phyloP scores from a whole-genome alignment of 2,797 vertebrate genomes.

The Anolis apletophallus region DNA sequence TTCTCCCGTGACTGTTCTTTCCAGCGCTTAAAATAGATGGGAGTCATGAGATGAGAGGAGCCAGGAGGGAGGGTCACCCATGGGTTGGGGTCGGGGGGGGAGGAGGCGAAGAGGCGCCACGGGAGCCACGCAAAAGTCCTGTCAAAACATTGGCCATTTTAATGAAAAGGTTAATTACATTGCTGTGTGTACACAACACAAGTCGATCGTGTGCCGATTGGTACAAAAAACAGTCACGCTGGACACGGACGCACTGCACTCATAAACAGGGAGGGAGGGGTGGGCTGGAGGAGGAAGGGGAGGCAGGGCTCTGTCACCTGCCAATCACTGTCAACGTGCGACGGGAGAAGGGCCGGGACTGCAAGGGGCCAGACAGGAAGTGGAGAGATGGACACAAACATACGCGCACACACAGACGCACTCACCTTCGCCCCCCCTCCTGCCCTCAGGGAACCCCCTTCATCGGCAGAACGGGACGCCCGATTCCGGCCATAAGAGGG shows the following conservation, averaged over 20 bases:
- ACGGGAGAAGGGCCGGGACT: too few species aligned
- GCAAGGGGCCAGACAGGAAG: too few species aligned
- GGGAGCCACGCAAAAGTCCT: background rate
- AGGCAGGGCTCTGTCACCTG: background rate
- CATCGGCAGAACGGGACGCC: too few species aligned
- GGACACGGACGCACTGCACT: constrained; percentile 3
- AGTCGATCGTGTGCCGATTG: constrained; percentile 67
- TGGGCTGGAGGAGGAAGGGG: background rate
- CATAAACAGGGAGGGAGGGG: constrained; percentile 4
- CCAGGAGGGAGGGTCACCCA: too few species aligned
- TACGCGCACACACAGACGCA: too few species aligned
- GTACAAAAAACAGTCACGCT: constrained; percentile 72
- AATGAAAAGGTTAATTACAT: constrained; percentile 79
- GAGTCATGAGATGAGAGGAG: constrained; percentile 21
- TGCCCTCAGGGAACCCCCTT: too few species aligned
- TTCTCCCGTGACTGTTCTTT: background rate
- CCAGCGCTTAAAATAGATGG: constrained; percentile 36
- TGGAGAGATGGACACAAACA: too few species aligned
- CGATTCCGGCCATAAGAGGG: too few species aligned
- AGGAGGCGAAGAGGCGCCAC: too few species aligned
- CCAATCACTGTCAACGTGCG: background rate
- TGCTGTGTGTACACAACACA: constrained; percentile 75
- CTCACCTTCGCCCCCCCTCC: background rate
- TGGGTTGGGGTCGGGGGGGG: too few species aligned
- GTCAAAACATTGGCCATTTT: constrained; percentile 2